Conservation (phyloP, 2,888 invertebrate species). For the Atethmia centrago region DNA sequence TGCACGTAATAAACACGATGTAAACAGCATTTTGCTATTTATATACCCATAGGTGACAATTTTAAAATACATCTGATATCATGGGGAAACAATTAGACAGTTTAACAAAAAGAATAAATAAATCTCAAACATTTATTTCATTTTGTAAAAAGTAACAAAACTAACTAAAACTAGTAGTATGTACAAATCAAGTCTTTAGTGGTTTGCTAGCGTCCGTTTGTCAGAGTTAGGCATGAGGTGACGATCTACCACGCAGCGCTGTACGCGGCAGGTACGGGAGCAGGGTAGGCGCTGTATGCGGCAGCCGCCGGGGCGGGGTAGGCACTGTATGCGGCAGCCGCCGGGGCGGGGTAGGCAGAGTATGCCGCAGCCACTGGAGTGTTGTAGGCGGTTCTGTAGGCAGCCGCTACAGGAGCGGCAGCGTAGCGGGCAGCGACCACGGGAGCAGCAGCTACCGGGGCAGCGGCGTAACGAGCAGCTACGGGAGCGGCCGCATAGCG, state of each 20-base stretch:
- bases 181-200: slow-evolving; percentile 86
- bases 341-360: slow-evolving; percentile 57
- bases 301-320: slow-evolving; percentile 60
- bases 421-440: slow-evolving; percentile 66
- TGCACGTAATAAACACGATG: background rate
- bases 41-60: background rate
- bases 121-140: slow-evolving; percentile 62
- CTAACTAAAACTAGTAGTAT: slow-evolving; percentile 76
- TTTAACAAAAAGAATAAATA: background rate
- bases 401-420: slow-evolving; percentile 34
- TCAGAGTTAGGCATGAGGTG: background rate
- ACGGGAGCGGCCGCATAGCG: slow-evolving; percentile 61
- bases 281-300: slow-evolving; percentile 61
- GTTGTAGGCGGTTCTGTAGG: slow-evolving; percentile 63
- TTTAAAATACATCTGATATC: background rate
- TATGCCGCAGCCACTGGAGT: slow-evolving; percentile 58
- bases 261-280: slow-evolving; percentile 66
- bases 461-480: slow-evolving; percentile 60
- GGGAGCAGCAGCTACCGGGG: slow-evolving; percentile 72
- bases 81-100: background rate
- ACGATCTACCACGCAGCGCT: slow-evolving; percentile 49
- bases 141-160: slow-evolving; percentile 74
- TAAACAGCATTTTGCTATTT: background rate
- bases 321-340: slow-evolving; percentile 59
- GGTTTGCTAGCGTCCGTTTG: slow-evolving; percentile 79